Evolutionary conservation across 1,140 invertebrate genomes (phyloP), one percentile per base, ranked within the genome.

Genomic region (Scaptomyza graminum): DNA sequence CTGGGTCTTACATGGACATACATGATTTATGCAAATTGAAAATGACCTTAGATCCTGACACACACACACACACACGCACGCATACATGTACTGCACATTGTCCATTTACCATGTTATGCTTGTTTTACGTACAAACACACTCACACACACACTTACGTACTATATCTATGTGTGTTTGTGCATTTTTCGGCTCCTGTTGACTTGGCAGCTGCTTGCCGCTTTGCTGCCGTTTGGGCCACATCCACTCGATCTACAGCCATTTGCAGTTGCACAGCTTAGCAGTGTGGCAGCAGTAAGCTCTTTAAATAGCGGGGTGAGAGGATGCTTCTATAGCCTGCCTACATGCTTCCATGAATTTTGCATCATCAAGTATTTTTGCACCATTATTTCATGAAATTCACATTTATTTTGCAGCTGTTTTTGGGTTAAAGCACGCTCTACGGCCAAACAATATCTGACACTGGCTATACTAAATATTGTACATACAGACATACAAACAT

Each of bases 11-110:
- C 61, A 69, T 73, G 76, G 68, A 73, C 62, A 79, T 55, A 66
- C 76, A 79, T 84, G 81, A 84, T 84, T 84, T 84, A 84, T 84
- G 81, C 80, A 84, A 84, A 84, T 84, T 84, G 80, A 84, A 84
- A 84, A 79, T 84, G 81, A 84, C 81, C 80, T 84, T 84, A 84
- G 76, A 84, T 66, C 76, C 67, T 64, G 74, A 59, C 57, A 72
- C 51, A 57, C 62, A 62, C 67, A 61, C 28, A 75, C 43, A 82
- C 66, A 66, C 25, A 67, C 61, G 61, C 74, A 64, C 50, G 55
- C 47, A 47, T 28, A 49, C 18, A 60, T 13, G 43, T n/a, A 15
- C n/a, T 47, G 62, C 34, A 65, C 52, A 65, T 55, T 83, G 67
- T 78, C 75, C 79, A 83, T 79, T 83, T 83, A 75, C 79, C 63